Base-by-base conservation (phyloP, 2,888 invertebrate species). In the Fragum sueziense region DNA sequence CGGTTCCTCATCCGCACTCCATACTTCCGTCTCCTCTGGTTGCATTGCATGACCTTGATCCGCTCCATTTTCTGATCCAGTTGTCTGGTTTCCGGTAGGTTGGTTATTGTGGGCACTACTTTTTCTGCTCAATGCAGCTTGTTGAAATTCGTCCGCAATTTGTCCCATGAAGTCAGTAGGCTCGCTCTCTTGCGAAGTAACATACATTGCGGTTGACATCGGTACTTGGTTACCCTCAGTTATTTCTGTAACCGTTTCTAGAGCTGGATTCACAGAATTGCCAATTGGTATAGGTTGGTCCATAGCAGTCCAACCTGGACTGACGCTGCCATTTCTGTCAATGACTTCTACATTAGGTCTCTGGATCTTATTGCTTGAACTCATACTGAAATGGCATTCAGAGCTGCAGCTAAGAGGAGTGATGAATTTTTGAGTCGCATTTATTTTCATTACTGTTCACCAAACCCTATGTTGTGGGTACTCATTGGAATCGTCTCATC, bases 231-330 rank as follows among this genome's bases (percentile, higher is more conserved):
- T 41, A 9, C n/a, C 25, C 31, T 65, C 65, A 27, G 37, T 25
- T 14, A 11, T 1, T 27, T 41, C 41, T 11, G 33, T n/a, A 22
- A 25, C 31, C 0, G 65, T 2, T 9, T 22, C 65, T 62, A 34
- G 9, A 0, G n/a, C 17, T 7, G 31, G 14, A 3, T 37, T 41
- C 14, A 14, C 20, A 6, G 7, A 22, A 20, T 3, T 11, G 1
- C 65, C 65, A 4, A 65, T 65, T 17, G 65, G 65, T 22, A 65
- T 34, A 11, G 65, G 65, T 14, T 65, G 22, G 37, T 37, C 65
- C 34, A 65, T n/a, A 1, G 31, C 65, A 22, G 37, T 65, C 65
- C 65, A 65, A 11, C 65, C 65, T 41, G 65, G 65, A 65, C 65
- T 65, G 11, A 65, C 0, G 14, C 22, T 25, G 34, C 65, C 65